Evolutionary conservation across 2,888 invertebrate genomes (phyloP).

Genomic region (Napeogenes inachia): DNA sequence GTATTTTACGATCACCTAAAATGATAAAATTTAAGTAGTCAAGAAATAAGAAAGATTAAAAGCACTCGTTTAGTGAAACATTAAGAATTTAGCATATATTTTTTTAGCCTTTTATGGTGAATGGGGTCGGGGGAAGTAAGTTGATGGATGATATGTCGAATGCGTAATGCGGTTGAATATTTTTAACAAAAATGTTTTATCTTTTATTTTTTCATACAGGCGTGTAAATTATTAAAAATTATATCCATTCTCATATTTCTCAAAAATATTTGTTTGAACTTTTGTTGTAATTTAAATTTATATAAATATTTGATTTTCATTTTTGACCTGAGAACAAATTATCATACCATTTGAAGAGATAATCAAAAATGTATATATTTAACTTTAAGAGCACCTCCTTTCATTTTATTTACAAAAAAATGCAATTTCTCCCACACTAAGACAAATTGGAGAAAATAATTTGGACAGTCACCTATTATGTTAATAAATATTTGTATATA

Average conservation of each 20-base stretch:
- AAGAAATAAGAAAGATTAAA: slow-evolving; percentile 9
- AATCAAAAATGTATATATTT: no score
- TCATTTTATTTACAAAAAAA: no score
- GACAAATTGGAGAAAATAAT: no score
- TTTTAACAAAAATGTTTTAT: slow-evolving; percentile 52
- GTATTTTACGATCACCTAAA: slow-evolving; percentile 11
- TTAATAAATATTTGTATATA: no score
- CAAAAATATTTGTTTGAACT: neutral
- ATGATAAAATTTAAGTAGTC: slow-evolving; percentile 12
- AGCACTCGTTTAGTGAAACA: slow-evolving; percentile 18
- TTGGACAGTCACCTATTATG: no score
- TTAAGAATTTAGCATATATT: slow-evolving; percentile 29
- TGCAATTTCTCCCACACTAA: no score
- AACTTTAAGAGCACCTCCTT: no score
- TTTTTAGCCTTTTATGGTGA: slow-evolving; percentile 44
- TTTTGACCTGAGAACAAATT: no score
- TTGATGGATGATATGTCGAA: slow-evolving; percentile 47
- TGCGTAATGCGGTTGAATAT: slow-evolving; percentile 49
- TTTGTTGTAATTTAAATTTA: no score
- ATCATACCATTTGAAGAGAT: no score
- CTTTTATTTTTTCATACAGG: slow-evolving; percentile 49
- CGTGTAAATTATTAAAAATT: slow-evolving; percentile 53
- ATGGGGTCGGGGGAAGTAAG: slow-evolving; percentile 44
- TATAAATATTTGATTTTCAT: no score
- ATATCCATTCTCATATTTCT: slow-evolving; percentile 27